Evolutionary conservation across 2,888 invertebrate genomes (phyloP).

Genomic region (Parnassius mnemosyne): DNA sequence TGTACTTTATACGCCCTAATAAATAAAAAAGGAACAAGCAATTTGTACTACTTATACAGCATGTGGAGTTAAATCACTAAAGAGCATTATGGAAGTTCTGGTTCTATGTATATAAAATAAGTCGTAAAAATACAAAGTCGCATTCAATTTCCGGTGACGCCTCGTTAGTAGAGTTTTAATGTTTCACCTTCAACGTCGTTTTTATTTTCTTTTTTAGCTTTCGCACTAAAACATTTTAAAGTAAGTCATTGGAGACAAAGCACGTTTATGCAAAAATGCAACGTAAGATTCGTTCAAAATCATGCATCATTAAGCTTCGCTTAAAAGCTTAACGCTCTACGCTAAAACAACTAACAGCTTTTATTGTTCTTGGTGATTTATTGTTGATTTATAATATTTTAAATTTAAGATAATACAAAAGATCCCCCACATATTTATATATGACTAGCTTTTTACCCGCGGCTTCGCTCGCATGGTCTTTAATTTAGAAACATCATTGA

Average conservation of each 20-base stretch:
- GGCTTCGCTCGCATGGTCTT: no score
- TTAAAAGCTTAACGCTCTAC: constrained; percentile 19
- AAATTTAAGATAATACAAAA: no score
- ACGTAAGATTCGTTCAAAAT: constrained; percentile 18
- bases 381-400: neutral
- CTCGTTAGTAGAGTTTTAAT: constrained; percentile 18
- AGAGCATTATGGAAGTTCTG: no score
- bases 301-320: constrained; percentile 22
- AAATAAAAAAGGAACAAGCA: no score
- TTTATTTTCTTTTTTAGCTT: constrained; percentile 5
- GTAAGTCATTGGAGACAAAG: no score
- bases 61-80: no score
- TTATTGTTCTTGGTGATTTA: constrained; percentile 14
- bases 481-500: no score
- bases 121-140: constrained; percentile 14
- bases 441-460: no score
- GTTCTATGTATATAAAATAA: neutral
- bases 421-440: no score
- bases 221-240: constrained; percentile 4
- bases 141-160: constrained; percentile 21
- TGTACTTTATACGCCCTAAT: no score
- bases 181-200: constrained; percentile 9
- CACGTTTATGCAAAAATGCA: constrained; percentile 10
- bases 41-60: no score
- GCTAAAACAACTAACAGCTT: constrained; percentile 8